Evolutionary conservation across 2,797 vertebrate species (phyloP).

Genomic region (Danio albolineatus): DNA sequence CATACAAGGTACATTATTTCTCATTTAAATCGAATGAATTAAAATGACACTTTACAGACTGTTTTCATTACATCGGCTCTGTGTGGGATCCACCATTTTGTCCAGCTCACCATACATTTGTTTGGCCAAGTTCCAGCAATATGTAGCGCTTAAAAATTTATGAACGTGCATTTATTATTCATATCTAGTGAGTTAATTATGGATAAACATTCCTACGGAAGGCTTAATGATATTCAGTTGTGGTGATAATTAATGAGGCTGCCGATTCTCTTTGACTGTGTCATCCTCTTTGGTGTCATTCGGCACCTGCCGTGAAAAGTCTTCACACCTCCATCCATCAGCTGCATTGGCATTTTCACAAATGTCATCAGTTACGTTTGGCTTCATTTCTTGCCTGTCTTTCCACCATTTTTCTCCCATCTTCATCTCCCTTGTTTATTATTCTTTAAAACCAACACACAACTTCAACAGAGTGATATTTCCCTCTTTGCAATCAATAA

Average conservation of each 20-base stretch:
- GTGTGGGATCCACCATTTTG: constrained; percentile 47
- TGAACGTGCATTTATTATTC: constrained; percentile 76
- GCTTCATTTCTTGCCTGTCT: constrained; percentile 24
- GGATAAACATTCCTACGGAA: constrained; percentile 73
- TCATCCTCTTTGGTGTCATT: constrained; percentile 58
- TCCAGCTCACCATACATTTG: constrained; percentile 58
- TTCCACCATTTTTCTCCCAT: constrained; percentile 11
- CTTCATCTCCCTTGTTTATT: constrained; percentile 26
- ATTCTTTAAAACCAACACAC: background rate
- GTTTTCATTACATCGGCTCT: background rate
- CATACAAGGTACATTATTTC: background rate
- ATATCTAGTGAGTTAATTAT: constrained; percentile 75
- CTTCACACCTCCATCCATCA: constrained; percentile 52
- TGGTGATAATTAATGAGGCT: constrained; percentile 60
- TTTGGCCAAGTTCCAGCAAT: constrained; percentile 58
- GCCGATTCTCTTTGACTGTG: constrained; percentile 64
- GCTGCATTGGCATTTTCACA: constrained; percentile 54
- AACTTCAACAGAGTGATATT: constrained; percentile 20
- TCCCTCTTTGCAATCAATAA: constrained; percentile 23
- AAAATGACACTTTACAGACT: background rate
- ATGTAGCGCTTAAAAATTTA: constrained; percentile 70
- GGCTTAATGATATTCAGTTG: constrained; percentile 74
- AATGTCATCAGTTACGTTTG: constrained; percentile 55
- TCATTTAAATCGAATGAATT: background rate
- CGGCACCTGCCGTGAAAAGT: constrained; percentile 40